A percentile compares a stretch with the other conserved stretches of the same genome.
Evolutionary conservation across 1,140 invertebrate species (phyloP).

Genomic region (Cotesia vestalis): DNA sequence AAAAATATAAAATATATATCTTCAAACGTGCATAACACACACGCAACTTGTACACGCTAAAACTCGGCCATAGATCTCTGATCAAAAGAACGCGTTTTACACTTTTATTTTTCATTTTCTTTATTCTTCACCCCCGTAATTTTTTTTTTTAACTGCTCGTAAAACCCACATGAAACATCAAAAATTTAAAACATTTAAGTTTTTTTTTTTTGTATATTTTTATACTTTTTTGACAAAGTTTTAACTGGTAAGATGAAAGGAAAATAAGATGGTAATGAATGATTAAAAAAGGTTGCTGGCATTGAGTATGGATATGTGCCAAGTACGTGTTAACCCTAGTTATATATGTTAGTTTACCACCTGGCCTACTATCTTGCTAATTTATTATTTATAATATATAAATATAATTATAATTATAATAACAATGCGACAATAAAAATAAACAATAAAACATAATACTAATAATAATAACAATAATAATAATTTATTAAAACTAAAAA

Average conservation of each 20-base stretch:
- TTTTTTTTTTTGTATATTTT: too few species aligned
- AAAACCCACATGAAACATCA: neutral
- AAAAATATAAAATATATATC: neutral
- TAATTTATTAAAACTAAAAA: too few species aligned
- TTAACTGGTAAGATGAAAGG: constrained; percentile 5
- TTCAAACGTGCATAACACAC: neutral
- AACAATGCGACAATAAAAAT: too few species aligned
- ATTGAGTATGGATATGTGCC: constrained; percentile 24
- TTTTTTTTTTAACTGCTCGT: neutral
- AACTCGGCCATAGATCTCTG: neutral
- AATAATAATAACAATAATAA: too few species aligned
- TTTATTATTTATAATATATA: neutral
- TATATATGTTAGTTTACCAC: constrained; percentile 18
- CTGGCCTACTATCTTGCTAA: constrained; percentile 20
- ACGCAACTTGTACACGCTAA: neutral
- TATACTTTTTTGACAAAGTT: too few species aligned
- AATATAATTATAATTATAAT: too few species aligned
- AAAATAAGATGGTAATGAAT: constrained; percentile 15
- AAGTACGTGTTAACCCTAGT: constrained; percentile 20
- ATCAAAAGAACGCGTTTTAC: neutral
- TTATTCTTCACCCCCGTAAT: neutral
- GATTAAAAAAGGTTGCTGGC: neutral
- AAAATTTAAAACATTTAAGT: too few species aligned
- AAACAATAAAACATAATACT: too few species aligned
- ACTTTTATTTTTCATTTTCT: neutral